These are phyloP conservation scores for Prunella fulvescens DNA, from an alignment of 2,113 vertebrate genomes.

Conservation along the genomic window DNA sequence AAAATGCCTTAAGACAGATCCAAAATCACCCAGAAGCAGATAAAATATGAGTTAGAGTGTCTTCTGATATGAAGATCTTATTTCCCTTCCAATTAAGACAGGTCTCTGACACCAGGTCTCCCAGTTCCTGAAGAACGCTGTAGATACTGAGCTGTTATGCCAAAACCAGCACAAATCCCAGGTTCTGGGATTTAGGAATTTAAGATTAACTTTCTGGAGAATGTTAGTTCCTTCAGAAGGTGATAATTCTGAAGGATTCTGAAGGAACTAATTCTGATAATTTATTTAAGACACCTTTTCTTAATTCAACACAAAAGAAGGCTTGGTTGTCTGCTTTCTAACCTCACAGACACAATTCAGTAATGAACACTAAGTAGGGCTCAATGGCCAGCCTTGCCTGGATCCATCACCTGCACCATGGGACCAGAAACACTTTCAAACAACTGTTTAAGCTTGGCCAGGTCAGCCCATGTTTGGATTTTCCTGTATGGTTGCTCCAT, in stretches of 20 bases:
- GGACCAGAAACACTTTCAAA: neutral
- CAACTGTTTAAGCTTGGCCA: neutral
- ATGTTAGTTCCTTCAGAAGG: neutral
- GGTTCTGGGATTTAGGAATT: neutral
- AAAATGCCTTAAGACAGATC: neutral
- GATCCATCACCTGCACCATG: neutral
- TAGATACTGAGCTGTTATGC: neutral
- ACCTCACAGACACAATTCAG: neutral
- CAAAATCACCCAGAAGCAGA: neutral
- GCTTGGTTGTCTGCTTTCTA: neutral
- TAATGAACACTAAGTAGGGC: too few species aligned
- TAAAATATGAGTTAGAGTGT: neutral
- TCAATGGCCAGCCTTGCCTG: neutral
- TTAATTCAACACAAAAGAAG: neutral
- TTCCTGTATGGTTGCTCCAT: neutral
- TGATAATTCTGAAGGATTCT: neutral
- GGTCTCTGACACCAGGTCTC: neutral
- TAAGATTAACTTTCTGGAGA: neutral
- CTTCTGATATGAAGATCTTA: neutral
- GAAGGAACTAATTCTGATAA: too few species aligned
- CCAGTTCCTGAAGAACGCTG: neutral
- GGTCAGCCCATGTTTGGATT: neutral
- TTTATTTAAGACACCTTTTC: neutral
- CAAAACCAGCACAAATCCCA: neutral
- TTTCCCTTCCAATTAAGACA: neutral